Evolutionary conservation across 1,140 invertebrate genomes (phyloP).

Genomic region (Drosophila sucinea): DNA sequence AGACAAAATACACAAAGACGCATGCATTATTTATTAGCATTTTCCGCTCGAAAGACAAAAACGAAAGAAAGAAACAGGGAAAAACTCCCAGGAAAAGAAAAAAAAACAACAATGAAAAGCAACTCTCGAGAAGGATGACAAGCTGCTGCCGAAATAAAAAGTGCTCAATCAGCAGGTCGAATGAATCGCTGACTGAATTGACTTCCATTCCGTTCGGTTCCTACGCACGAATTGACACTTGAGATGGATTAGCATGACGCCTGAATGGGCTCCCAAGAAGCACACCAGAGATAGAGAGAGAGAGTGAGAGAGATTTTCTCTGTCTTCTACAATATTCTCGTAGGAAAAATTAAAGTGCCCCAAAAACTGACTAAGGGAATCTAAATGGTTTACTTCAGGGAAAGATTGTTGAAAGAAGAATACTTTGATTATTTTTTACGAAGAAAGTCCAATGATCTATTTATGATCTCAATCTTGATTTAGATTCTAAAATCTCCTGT

Average conservation of each 20-base stretch:
- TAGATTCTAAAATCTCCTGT: too few relatives aligned
- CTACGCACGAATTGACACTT: slow-evolving; percentile 78
- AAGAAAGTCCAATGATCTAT: too few relatives aligned
- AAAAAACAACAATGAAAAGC: slow-evolving; percentile 19
- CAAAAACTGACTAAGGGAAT: background rate
- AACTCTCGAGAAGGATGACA: slow-evolving; percentile 18
- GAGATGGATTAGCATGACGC: slow-evolving; percentile 73
- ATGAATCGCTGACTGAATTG: slow-evolving; percentile 69
- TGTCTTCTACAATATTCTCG: background rate
- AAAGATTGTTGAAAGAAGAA: too few relatives aligned
- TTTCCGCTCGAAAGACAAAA: slow-evolving; percentile 61
- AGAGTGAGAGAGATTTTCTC: background rate
- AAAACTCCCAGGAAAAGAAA: slow-evolving; percentile 27
- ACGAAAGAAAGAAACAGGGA: background rate
- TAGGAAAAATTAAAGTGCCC: background rate
- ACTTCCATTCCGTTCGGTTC: slow-evolving; percentile 27
- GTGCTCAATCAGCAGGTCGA: slow-evolving; percentile 73
- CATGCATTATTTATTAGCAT: slow-evolving; percentile 80
- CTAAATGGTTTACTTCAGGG: background rate
- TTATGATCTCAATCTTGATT: too few relatives aligned
- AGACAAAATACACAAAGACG: slow-evolving; percentile 68
- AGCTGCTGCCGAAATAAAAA: slow-evolving; percentile 50
- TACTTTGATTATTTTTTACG: too few relatives aligned
- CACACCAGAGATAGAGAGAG: slow-evolving; percentile 8
- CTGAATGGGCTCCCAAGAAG: slow-evolving; percentile 26